These are phyloP conservation scores for Eulemur rubriventer DNA, from an alignment of 2,797 vertebrate genomes.

Conservation along the genomic window DNA sequence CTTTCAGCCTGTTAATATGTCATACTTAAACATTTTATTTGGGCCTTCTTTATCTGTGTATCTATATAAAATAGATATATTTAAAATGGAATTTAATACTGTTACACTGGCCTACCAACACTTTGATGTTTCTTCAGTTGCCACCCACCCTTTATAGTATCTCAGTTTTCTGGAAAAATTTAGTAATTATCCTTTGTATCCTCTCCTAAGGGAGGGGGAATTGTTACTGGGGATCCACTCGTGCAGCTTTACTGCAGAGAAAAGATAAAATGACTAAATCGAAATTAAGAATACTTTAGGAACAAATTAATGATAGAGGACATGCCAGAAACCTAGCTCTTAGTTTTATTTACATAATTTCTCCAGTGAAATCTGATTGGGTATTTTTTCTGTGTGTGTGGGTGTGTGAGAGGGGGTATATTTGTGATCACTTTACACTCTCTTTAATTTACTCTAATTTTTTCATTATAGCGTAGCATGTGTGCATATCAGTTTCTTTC, in stretches of 20 bases:
- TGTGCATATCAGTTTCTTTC: conserved; percentile 47
- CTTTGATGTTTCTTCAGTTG: conserved; percentile 32
- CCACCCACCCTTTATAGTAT: neutral
- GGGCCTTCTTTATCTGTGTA: neutral
- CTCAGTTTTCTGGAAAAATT: conserved; percentile 29
- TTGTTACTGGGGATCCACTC: neutral
- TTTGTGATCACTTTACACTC: conserved; percentile 27
- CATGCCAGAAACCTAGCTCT: conserved; percentile 9
- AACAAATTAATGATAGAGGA: neutral
- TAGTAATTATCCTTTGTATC: neutral
- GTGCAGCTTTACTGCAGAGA: neutral
- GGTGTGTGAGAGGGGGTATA: neutral
- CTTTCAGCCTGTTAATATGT: conserved; percentile 20
- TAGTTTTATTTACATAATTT: conserved; percentile 30
- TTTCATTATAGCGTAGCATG: neutral
- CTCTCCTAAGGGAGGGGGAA: neutral
- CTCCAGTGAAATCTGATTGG: neutral
- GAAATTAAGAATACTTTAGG: neutral
- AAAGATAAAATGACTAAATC: neutral
- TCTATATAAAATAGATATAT: neutral
- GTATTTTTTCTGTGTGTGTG: neutral
- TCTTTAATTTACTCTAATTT: conserved; percentile 35
- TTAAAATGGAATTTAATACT: conserved; percentile 9
- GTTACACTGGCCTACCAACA: neutral
- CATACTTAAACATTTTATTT: conserved; percentile 12